A percentile compares a stretch with the other conserved stretches of the same genome.
These are phyloP conservation scores for Tachystola acroxantha DNA, from an alignment of 2,888 invertebrate species.

Conservation along the genomic window DNA sequence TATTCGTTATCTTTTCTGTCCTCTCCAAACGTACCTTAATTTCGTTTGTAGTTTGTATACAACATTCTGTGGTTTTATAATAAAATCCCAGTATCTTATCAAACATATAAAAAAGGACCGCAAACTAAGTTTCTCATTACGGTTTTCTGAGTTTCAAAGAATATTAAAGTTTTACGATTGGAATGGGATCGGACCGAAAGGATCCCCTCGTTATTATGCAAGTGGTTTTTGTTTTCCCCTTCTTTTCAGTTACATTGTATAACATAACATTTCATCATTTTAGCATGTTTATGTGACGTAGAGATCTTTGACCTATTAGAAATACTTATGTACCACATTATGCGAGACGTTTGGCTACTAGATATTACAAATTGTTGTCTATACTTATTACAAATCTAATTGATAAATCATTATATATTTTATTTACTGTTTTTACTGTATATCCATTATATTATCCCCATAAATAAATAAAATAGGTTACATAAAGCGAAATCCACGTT, in stretches of 20 bases:
- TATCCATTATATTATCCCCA: no score
- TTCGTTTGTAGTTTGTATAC: background rate
- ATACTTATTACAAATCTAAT: no score
- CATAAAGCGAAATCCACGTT: no score
- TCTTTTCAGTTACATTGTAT: constrained; percentile 12
- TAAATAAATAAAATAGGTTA: no score
- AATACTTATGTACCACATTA: no score
- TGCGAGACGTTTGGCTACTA: no score
- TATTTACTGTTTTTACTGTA: no score
- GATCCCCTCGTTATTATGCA: constrained; percentile 11
- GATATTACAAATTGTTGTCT: no score
- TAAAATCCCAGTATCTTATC: background rate
- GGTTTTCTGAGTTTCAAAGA: constrained; percentile 2
- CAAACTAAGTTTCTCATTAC: constrained; percentile 2
- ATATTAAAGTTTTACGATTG: constrained; percentile 9
- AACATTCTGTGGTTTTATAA: no score
- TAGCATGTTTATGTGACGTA: constrained; percentile 43
- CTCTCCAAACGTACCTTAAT: background rate
- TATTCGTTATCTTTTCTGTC: background rate
- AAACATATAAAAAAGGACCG: background rate
- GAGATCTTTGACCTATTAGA: constrained; percentile 15
- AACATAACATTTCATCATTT: constrained; percentile 8
- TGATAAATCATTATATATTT: no score
- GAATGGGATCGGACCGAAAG: constrained; percentile 7
- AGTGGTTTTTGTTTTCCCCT: constrained; percentile 13